Evolutionary conservation across 2,797 vertebrate genomes (phyloP).

Genomic region (Channallabes apus): DNA sequence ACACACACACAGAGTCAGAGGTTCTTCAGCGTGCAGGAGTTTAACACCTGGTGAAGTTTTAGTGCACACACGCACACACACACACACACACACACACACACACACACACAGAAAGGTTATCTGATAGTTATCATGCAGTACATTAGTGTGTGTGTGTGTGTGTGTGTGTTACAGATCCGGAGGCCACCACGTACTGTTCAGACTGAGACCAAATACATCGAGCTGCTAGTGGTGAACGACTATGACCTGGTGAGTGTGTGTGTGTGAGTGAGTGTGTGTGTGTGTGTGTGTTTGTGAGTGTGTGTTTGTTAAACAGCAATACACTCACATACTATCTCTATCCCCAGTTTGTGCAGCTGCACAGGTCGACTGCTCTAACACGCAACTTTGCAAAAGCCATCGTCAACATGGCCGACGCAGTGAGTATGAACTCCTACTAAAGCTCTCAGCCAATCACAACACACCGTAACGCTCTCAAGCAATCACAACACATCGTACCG

Average conservation of each 20-base stretch:
- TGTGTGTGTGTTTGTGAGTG: too few species aligned
- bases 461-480: not conserved
- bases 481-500: not conserved
- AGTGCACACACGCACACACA: too few species aligned
- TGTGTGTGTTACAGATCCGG: too few species aligned
- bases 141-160: too few species aligned
- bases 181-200: constrained; percentile 85
- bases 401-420: constrained; percentile 95
- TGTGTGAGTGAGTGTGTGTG: not conserved
- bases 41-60: too few species aligned
- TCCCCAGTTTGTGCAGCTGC: constrained; percentile 84
- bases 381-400: constrained; percentile 96
- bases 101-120: too few species aligned
- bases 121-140: too few species aligned
- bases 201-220: constrained; percentile 96
- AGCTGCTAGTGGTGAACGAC: constrained; percentile 94
- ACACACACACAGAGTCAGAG: too few species aligned
- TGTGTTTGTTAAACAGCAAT: not conserved
- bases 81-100: too few species aligned
- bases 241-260: constrained; percentile 81
- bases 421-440: constrained; percentile 13
- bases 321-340: constrained; percentile 19
- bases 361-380: constrained; percentile 81
- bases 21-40: too few species aligned
- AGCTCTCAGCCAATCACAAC: not conserved